Base-by-base conservation (phyloP, 1,140 invertebrate genomes). In the Philotrypesis tridentata region DNA sequence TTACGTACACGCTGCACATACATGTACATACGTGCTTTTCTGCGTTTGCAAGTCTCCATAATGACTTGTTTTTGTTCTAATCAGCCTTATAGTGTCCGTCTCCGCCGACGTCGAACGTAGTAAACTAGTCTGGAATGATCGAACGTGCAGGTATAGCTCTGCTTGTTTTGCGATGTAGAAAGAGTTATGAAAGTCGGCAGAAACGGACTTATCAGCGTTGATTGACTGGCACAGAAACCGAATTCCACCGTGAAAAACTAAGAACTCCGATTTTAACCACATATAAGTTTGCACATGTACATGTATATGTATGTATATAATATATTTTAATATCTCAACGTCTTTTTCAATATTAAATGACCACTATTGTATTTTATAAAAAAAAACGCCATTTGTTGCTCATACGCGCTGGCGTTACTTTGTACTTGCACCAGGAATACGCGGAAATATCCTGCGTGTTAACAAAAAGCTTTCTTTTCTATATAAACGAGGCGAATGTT, bases 11-110 rank as follows among this genome's bases (percentile, higher is more conserved):
- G 27, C 40, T 80, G 31, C 21, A 68, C 84, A 80, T 55, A 82
- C 67, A 78, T 82, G 82, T 70, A 68, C 80, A 48, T 65, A 63
- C 55, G 40, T 80, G 72, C 79, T 63, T 60, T 63, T 60, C 74
- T 37, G 68, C 37, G 25, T 7, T 23, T 23, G 23, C 21, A 61
- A 25, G 23, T 61, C 23, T 27, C 68, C 33, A 37, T 37, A 7
- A n/a, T 6, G n/a, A n/a, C 21, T 70, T 70, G 21, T 33, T 37
- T 33, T 8, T 70, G 31, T 4, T 27, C 27, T 5, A 8, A n/a
- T 31, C 70, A n/a, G 2, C 23, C 70, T 72, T 72, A 48, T 11
- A 37, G 33, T 23, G 12, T 29, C 31, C 17, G 29, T 61, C 11
- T 60, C 25, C 61, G 8, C 27, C 70, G 21, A n/a, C 40, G 40